Conservation (phyloP, 2,113 vertebrate genomes). For the Junco hyemalis region DNA sequence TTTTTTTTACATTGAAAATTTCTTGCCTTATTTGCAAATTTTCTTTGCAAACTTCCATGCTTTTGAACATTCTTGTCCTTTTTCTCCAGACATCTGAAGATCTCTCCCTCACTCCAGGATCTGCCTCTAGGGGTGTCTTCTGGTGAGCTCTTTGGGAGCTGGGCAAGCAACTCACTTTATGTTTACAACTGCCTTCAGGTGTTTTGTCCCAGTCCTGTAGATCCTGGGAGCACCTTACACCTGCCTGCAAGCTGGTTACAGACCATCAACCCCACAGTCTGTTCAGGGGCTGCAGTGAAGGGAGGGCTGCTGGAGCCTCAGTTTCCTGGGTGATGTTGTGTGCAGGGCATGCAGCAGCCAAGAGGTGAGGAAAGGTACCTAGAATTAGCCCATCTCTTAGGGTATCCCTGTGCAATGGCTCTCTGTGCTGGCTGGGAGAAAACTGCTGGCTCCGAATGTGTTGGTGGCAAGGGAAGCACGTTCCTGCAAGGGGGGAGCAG, state of each 20-base stretch:
- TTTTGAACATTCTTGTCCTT: not conserved
- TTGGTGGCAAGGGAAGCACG: fast-evolving
- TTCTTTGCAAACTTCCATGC: not conserved
- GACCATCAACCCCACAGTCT: fast-evolving
- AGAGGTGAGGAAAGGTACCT: not conserved
- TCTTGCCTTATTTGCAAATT: not conserved
- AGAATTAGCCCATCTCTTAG: not conserved
- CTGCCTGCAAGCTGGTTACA: not conserved
- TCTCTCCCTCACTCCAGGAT: fast-evolving
- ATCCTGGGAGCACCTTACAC: not conserved
- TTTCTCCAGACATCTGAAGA: not conserved
- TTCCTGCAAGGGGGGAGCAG: not conserved
- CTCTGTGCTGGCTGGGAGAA: not conserved
- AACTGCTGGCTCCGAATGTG: not conserved
- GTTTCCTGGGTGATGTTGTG: not conserved
- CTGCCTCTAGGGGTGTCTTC: not conserved
- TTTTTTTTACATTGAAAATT: not conserved
- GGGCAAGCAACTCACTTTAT: not conserved
- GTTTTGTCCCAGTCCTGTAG: not conserved
- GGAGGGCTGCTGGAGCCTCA: not conserved
- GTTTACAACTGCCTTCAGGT: not conserved
- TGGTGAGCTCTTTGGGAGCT: not conserved
- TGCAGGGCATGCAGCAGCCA: not conserved
- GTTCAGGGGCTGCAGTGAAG: not conserved
- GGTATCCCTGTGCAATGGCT: fast-evolving